A percentile compares a stretch with the other conserved stretches of the same genome.
Conservation (phyloP, 2,797 vertebrate genomes). For the Martes flavigula region DNA sequence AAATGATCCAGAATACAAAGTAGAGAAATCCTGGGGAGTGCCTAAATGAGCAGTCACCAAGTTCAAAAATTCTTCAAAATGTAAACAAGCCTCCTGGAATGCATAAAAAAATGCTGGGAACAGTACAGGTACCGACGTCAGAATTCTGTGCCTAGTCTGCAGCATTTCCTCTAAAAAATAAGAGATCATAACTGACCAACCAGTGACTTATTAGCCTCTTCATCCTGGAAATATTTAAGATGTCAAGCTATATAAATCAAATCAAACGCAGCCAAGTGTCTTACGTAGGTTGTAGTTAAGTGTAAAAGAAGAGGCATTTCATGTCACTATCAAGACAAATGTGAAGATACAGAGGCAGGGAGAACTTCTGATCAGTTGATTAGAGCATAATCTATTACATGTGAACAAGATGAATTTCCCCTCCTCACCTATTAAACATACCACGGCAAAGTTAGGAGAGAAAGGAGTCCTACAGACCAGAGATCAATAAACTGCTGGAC, state of each 20-base stretch:
- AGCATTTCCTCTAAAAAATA: conserved; percentile 14
- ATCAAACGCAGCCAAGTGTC: not conserved
- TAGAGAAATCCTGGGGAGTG: not conserved
- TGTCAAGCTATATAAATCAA: not conserved
- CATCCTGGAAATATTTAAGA: not conserved
- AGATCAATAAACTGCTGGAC: not conserved
- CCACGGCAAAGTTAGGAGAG: not conserved
- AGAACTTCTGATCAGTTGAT: not conserved
- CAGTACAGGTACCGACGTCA: not conserved
- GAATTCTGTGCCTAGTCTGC: not conserved
- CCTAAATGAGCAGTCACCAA: not conserved
- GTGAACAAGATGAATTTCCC: not conserved
- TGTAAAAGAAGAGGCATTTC: not conserved
- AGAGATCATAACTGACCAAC: not conserved
- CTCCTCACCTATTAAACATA: not conserved
- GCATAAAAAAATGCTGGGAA: not conserved
- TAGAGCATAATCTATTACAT: not conserved
- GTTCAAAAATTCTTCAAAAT: conserved; percentile 24
- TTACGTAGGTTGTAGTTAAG: not conserved
- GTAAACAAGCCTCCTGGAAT: not conserved
- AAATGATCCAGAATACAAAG: not conserved
- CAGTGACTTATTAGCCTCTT: not conserved
- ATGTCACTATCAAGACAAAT: not conserved
- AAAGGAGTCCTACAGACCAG: not conserved
- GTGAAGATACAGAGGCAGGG: not conserved